Base-by-base conservation (phyloP, 2,888 invertebrate genomes). In the Heliconius sara region DNA sequence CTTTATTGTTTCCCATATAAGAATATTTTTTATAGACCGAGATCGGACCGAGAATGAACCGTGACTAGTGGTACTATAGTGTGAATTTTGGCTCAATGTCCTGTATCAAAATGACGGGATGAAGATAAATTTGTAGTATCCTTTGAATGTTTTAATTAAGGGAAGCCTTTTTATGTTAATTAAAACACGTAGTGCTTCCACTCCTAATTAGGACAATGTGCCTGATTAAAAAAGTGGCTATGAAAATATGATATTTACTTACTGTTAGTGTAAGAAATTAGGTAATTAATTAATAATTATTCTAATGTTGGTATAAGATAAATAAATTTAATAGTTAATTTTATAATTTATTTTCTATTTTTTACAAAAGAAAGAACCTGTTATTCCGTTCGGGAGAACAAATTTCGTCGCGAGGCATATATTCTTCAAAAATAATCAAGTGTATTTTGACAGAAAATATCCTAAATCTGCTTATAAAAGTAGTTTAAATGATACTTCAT, bases 71-170 rank as follows among this genome's bases (percentile, higher is more conserved):
- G 52, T 22, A 2, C 7, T 52, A 22, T 52, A 52, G 52, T 52
- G 52, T 22, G 52, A 9, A 22, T 52, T 9, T 22, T 52, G 52
- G 19, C 22, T 52, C 19, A 43, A 12, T 22, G 13, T 27, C 13
- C 22, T 57, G 6, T 72, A 30, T 12, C n/a, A 34, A 30, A 72
- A 72, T 57, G 72, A 22, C 72, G 27, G 22, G 27, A 27, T 57
- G 34, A 30, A 66, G 68, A 80, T 52, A 73, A 68, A 68, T 77
- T 43, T 25, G 63, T 66, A 30, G 68, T 73, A 77, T 74, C 57
- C 52, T 78, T 78, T 78, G 27, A 70, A 74, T 10, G 27, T 70
- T 78, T 80, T 80, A 80, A 77, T 71, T 77, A 80, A 63, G 63
- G n/a, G 77, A 75, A 67, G 57, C 52, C 57, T 16, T 70, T 73